Percentiles rank a stretch among this genome's conserved stretches.
Conservation (phyloP, 2,888 invertebrate species). For the Drepana falcataria region DNA sequence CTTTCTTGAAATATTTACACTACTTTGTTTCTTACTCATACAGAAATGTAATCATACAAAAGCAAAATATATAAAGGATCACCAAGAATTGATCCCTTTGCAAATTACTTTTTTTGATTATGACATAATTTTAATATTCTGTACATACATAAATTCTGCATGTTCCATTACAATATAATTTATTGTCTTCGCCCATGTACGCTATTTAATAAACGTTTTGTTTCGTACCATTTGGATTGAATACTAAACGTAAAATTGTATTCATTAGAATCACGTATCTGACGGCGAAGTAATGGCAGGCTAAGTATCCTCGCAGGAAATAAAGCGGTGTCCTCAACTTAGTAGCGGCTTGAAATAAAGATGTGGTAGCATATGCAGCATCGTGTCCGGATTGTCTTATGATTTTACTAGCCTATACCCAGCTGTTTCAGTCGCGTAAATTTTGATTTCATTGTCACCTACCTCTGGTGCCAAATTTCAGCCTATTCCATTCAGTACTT, state of each 20-base stretch:
- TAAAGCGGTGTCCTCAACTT: constrained; percentile 1
- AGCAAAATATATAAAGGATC: too few relatives aligned
- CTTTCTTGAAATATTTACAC: too few relatives aligned
- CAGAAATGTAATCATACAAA: too few relatives aligned
- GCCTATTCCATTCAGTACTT: too few relatives aligned
- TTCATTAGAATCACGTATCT: constrained; percentile 2
- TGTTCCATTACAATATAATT: background rate
- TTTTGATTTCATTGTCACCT: too few relatives aligned
- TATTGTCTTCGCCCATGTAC: constrained; percentile 1
- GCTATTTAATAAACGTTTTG: constrained; percentile 25
- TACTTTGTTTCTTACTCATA: too few relatives aligned
- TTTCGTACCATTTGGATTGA: constrained; percentile 24
- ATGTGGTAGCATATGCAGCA: too few relatives aligned
- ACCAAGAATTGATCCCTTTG: too few relatives aligned
- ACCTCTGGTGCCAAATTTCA: too few relatives aligned
- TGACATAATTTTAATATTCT: background rate
- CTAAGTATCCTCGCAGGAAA: constrained; percentile 1
- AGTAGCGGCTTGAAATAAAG: too few relatives aligned
- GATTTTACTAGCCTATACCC: too few relatives aligned
- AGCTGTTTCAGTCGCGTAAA: too few relatives aligned
- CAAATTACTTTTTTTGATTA: background rate
- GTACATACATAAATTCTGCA: background rate
- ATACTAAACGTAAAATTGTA: constrained; percentile 16
- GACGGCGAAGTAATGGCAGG: background rate
- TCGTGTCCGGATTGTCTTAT: background rate